A percentile compares a stretch with the other conserved stretches of the same genome.
Conservation (phyloP, 2,113 vertebrate species). For the Mustelus asterias region DNA sequence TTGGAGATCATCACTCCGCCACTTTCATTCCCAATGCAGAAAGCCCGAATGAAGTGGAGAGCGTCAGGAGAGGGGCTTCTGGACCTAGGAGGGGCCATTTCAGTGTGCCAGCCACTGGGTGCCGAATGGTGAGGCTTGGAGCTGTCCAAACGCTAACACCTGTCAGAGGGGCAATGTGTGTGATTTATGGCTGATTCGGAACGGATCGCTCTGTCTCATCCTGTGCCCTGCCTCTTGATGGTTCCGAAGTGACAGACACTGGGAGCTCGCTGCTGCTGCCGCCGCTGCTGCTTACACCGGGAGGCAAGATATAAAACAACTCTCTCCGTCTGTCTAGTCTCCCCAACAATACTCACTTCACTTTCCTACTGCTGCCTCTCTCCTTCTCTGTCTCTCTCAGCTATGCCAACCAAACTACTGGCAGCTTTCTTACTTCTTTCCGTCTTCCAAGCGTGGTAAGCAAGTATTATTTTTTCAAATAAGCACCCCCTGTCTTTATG, state of each 20-base stretch:
- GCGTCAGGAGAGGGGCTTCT: background rate
- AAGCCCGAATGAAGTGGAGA: background rate
- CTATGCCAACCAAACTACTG: constrained; percentile 70
- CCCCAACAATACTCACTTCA: background rate
- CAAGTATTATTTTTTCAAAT: constrained; percentile 38
- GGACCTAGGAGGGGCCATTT: constrained; percentile 44
- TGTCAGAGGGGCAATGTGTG: constrained; percentile 42
- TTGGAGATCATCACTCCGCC: background rate
- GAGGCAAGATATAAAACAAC: too few species aligned
- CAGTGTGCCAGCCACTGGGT: constrained; percentile 39
- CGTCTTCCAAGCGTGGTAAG: constrained; percentile 76
- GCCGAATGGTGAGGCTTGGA: constrained; percentile 41
- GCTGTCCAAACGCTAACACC: constrained; percentile 41
- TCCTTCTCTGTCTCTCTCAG: constrained; percentile 45
- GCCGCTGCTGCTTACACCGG: background rate
- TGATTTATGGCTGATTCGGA: constrained; percentile 50
- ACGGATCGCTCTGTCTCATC: constrained; percentile 44
- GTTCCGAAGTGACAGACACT: constrained; percentile 39
- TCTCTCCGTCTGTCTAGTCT: background rate
- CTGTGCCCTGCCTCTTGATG: constrained; percentile 39
- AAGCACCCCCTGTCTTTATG: background rate
- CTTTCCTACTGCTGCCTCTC: constrained; percentile 43
- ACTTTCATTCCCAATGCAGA: background rate
- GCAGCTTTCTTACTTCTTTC: constrained; percentile 67
- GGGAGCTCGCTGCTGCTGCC: constrained; percentile 26